Base-by-base conservation (phyloP, 2,888 invertebrate species). In the Hipparchia semele region DNA sequence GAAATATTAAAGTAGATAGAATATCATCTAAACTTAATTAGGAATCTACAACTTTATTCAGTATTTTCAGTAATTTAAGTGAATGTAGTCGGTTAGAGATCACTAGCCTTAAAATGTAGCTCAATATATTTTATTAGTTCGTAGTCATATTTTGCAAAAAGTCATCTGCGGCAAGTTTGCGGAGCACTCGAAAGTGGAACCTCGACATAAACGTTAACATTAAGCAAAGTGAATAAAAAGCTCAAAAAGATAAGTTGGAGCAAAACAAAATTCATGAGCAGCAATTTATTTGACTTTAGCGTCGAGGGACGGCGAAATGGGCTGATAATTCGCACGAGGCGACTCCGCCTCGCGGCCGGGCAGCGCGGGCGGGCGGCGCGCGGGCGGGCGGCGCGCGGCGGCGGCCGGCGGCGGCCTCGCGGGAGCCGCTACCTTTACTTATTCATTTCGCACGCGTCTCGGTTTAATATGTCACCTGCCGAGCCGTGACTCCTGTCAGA, bases 211-310 rank as follows among this genome's bases (percentile, higher is more conserved):
- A 10, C 64, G 65, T 68, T 68, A 69, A 58, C 58, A 65, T 73
- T 45, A 69, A 69, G 58, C 33, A 68, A 73, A 65, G 46, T 60
- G 68, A 72, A 64, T 69, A 72, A 66, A 73, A 68, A 66, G 58
- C 53, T 68, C 54, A 45, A 64, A 70, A 72, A 65, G 59, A 65
- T 64, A 59, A 68, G 61, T 71, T 62, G 72, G 59, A 72, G 59
- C 65, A 65, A 70, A 74, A 72, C 72, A 72, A 74, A 61, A 70
- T 71, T 74, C 74, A 71, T 71, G 71, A 74, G 60, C 62, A 60
- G 68, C 69, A 61, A 76, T 75, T 68, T 72, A 72, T 75, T 74
- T 70, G 75, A 70, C 56, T 76, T 68, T 6, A 65, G 73, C 73
- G 72, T 72, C 72, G 72, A 58, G 75, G 72, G 74, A 75, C 51